Base-by-base conservation (phyloP, 2,888 invertebrate species). In the Notodonta ziczac region DNA sequence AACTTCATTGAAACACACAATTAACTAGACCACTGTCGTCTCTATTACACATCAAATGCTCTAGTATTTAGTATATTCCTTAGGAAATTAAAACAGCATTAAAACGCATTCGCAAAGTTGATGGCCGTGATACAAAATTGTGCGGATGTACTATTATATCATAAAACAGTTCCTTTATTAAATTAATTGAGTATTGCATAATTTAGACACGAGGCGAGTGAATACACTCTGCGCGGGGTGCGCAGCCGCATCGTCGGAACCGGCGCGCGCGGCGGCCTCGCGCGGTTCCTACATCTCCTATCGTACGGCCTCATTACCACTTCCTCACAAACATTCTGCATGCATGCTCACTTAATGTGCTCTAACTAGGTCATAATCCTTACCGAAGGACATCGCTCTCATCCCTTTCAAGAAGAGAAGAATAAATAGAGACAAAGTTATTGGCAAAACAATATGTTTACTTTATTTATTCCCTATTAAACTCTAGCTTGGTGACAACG, bases 281-380 rank as follows among this genome's bases (percentile, higher is more conserved):
- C 67, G 58, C 71, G 58, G 78, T 77, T 90, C 89, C 87, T 84
- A 81, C 74, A 82, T 83, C 83, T 83, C 77, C 66, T 66, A 69
- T 69, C 72, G 67, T 63, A 65, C 60, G 74, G 74, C 81, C 86
- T 88, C 83, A 86, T 86, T 85, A 82, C 81, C 74, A 76, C 82
- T 87, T 88, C 88, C 89, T 85, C 70, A 70, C 70, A 66, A 65
- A 67, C 66, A 66, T 72, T 66, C 58, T 58, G 68, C 62, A 58
- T 65, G 65, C 62, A 71, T 71, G 67, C 69, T 66, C 60, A 67
- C 56, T 66, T 67, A 73, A 69, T 69, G 60, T 58, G 57, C 51
- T 73, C 66, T 67, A 80, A 81, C 75, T 80, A 77, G 82, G 80
- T 78, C 74, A 73, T 63, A 70, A 67, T 72, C 42, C 65, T 7